phyloP scores from a whole-genome alignment of 2,888 invertebrate genomes.

The Archips xylosteana region DNA sequence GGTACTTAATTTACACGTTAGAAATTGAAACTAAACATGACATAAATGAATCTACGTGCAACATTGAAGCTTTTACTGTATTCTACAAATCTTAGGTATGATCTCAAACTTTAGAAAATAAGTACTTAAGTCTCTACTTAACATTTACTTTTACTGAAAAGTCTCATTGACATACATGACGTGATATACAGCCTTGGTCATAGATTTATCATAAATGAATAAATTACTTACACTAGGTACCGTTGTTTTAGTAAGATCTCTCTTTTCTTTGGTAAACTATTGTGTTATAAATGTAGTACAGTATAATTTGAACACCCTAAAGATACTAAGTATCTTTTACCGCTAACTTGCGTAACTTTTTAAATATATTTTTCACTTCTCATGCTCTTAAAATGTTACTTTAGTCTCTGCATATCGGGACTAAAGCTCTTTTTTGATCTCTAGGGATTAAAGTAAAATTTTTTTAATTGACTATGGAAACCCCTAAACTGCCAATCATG shows the following conservation, averaged over 20 bases:
- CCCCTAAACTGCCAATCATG: no score
- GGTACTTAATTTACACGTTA: no score
- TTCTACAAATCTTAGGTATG: background rate
- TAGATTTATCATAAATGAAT: constrained; percentile 65
- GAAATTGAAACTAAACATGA: no score
- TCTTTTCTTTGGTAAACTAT: constrained; percentile 9
- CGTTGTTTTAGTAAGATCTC: constrained; percentile 4
- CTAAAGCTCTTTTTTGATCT: no score
- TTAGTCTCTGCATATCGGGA: no score
- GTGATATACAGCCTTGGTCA: constrained; percentile 61
- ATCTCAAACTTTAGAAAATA: background rate
- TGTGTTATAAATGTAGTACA: constrained; percentile 11
- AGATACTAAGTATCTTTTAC: background rate
- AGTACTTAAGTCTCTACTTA: background rate
- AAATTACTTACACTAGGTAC: constrained; percentile 42
- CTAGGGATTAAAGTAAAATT: no score
- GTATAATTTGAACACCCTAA: constrained; percentile 1
- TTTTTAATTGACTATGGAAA: no score
- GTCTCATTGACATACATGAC: constrained; percentile 53
- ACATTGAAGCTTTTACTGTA: background rate
- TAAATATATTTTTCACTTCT: background rate
- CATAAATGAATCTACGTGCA: no score
- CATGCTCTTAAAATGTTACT: no score
- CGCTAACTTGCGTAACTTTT: background rate
- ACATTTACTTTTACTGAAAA: constrained; percentile 26